Evolutionary conservation across 64 coral and sea anemone species (phyloP), one percentile per base, ranked within the genome.

Genomic region (Platygyra sinensis): DNA sequence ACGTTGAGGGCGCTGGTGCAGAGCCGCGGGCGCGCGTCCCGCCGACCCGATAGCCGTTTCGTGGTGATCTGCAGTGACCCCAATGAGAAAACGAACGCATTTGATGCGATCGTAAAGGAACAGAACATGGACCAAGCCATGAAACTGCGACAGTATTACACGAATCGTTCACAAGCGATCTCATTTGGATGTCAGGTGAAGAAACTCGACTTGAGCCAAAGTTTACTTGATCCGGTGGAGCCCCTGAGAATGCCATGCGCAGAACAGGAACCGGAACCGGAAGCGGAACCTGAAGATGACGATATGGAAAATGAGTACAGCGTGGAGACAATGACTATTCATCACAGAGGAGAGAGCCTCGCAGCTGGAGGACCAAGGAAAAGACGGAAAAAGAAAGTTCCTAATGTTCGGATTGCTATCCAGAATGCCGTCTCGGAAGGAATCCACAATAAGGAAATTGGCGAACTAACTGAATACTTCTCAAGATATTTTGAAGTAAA

Each of bases 71-170:
- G 78, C 65, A 96, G 79, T 36, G 88, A 93, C 8, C 24, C 24
- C 0, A 87, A 77, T 39, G 93, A 96, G 77, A 51, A 89, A 49
- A 50, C 77, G 31, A 82, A 60, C 50, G 91, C 84, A 4, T 31
- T 54, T 30, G 80, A 87, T 61, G 77, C 92, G 1, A 75, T 88
- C 32, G 76, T 11, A 18, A 84, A 91, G 76, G 97, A 99, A 63
- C 46, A 78, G 39, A 91, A 91, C 59, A 99, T 99, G 87, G 94
- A 99, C 33, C n/a, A 85, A 36, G 94, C 93, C 19, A 95, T 99
- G 88, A 92, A 91, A 28, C 51, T 96, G 17, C 88, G 89, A 18
- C 87, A 98, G 20, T 15, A 49, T 27, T 25, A 6, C 80, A 27
- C 3, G 1, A 14, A n/a, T 28, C 20, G 17, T 25, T 61, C 38